Base-by-base conservation (phyloP, 1,140 invertebrate genomes). In the Sminthurides bifidus region DNA sequence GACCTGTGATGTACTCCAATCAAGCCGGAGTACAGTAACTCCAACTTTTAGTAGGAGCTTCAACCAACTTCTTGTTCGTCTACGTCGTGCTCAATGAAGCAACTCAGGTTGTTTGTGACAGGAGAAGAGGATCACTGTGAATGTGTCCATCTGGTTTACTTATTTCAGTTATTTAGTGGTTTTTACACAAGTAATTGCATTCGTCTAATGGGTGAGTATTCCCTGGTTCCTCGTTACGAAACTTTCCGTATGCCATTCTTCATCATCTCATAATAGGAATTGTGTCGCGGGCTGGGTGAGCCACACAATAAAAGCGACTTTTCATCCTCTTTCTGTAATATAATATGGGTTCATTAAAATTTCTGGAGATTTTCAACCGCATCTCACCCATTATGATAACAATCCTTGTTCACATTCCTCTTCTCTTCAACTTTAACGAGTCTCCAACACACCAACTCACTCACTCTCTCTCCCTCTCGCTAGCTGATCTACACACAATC, bases 271-370 rank as follows among this genome's bases (percentile, higher is more conserved):
- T n/a, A n/a, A n/a, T n/a, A n/a, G n/a, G n/a, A n/a, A n/a, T n/a
- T n/a, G n/a, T n/a, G n/a, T n/a, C n/a, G n/a, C n/a, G n/a, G n/a
- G n/a, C n/a, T n/a, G n/a, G n/a, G n/a, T n/a, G n/a, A n/a, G n/a
- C n/a, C n/a, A n/a, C n/a, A n/a, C n/a, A n/a, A n/a, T n/a, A n/a
- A n/a, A n/a, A n/a, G n/a, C n/a, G n/a, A n/a, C n/a, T n/a, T n/a
- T n/a, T n/a, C n/a, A n/a, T n/a, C n/a, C n/a, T n/a, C n/a, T n/a
- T 33, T 49, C 35, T 49, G 46, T 33, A 49, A 49, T 26, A 21
- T 33, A 49, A 49, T 49, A 29, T 33, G 26, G 27, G 46, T 26
- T 49, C 46, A 31, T 49, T 49, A 49, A 49, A 49, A 49, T 33
- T 49, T 29, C 24, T 46, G 44, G 8, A 46, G 30, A 46, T 43